phyloP scores from a whole-genome alignment of 2,797 vertebrate genomes.

The Enteromius thamalakanensis region DNA sequence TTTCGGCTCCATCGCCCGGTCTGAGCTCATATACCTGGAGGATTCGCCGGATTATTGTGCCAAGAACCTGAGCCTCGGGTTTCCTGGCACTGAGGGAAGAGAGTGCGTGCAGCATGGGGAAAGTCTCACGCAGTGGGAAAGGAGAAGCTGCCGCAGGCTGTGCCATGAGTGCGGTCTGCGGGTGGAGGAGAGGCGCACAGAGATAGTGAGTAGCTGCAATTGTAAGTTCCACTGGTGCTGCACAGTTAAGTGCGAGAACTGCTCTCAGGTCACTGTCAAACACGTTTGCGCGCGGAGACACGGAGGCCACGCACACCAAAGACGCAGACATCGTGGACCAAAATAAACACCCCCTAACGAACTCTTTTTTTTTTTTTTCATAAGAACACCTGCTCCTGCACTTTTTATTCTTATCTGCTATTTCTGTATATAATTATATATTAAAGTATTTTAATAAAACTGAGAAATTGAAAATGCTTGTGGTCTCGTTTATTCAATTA shows the following conservation, averaged over 20 bases:
- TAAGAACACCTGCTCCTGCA: constrained; percentile 36
- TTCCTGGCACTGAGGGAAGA: constrained; percentile 88
- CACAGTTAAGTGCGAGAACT: constrained; percentile 90
- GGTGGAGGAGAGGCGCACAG: constrained; percentile 84
- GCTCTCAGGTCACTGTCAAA: constrained; percentile 82
- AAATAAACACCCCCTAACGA: constrained; percentile 57
- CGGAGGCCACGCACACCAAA: constrained; percentile 42
- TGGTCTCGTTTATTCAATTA: constrained; percentile 8
- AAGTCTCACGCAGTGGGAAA: constrained; percentile 82
- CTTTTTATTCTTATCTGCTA: constrained; percentile 40
- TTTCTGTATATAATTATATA: constrained; percentile 58
- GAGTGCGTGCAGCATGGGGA: constrained; percentile 87
- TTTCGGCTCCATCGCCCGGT: constrained; percentile 78
- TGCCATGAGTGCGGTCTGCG: constrained; percentile 90
- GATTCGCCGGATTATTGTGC: constrained; percentile 94
- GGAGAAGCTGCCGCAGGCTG: constrained; percentile 86
- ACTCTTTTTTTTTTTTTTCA: not conserved
- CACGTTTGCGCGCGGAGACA: constrained; percentile 84
- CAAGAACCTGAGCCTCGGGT: constrained; percentile 86
- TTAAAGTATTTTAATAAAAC: constrained; percentile 62
- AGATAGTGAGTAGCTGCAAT: constrained; percentile 90
- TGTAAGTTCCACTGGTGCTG: constrained; percentile 99
- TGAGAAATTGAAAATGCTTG: constrained; percentile 5
- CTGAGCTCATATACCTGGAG: constrained; percentile 91
- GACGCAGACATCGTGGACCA: constrained; percentile 72